These are phyloP conservation scores for Hermaeophaga mercurialis DNA, from an alignment of 2,888 invertebrate species.

Conservation along the genomic window DNA sequence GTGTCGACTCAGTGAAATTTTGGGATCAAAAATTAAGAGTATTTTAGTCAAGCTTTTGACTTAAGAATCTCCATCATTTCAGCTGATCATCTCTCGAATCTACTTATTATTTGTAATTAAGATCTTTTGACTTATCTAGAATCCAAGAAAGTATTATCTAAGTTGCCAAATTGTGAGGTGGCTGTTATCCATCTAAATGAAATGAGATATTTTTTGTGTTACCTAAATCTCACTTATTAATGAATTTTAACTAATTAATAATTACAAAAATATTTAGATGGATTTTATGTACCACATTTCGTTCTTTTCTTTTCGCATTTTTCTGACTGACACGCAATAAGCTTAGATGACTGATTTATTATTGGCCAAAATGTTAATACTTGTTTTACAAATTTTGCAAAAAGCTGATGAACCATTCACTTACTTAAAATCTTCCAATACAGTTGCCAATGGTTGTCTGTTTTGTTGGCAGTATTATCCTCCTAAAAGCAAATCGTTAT, in stretches of 20 bases:
- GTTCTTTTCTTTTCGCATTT: not conserved
- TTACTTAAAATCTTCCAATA: too few relatives aligned
- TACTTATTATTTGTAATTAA: conserved; percentile 12
- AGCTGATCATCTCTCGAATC: conserved; percentile 16
- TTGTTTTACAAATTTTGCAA: not conserved
- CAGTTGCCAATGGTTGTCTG: too few relatives aligned
- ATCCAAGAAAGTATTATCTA: conserved; percentile 5
- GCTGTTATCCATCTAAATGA: conserved; percentile 6
- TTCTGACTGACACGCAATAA: too few relatives aligned
- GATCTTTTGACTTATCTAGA: conserved; percentile 8
- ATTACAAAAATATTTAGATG: not conserved
- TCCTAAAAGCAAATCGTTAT: too few relatives aligned
- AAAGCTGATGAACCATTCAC: not conserved
- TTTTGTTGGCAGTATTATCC: too few relatives aligned
- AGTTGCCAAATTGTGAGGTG: conserved; percentile 3
- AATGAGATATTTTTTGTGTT: too few relatives aligned
- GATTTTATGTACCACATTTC: not conserved
- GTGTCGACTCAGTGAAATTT: conserved; percentile 40
- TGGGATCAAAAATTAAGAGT: conserved; percentile 44
- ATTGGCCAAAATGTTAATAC: not conserved
- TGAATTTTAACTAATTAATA: not conserved
- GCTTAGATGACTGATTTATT: conserved; percentile 2
- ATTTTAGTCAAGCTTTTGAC: conserved; percentile 34
- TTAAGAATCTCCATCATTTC: conserved; percentile 27
- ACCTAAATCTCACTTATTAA: too few relatives aligned